Evolutionary conservation across 1,140 invertebrate genomes (phyloP).

Genomic region (Trichonephila clavata): DNA sequence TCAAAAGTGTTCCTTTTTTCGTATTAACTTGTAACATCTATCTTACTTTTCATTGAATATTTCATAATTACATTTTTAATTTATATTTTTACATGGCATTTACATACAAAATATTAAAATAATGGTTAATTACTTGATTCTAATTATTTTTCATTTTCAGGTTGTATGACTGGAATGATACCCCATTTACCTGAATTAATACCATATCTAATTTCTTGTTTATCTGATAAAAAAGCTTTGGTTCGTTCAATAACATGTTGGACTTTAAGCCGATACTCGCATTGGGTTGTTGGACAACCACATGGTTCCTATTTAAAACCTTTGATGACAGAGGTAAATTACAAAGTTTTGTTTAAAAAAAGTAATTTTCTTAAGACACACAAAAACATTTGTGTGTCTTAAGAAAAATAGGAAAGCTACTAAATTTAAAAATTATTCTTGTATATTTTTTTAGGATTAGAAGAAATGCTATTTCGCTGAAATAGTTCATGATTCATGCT

Average conservation of each 20-base stretch:
- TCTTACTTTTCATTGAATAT: background rate
- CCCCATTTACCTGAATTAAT: slow-evolving; percentile 97
- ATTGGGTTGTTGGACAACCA: slow-evolving; percentile 97
- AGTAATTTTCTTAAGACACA: too few relatives aligned
- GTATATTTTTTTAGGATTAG: too few relatives aligned
- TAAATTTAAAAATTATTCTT: too few relatives aligned
- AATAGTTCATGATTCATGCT: too few relatives aligned
- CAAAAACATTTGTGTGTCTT: too few relatives aligned
- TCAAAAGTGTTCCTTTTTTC: too few relatives aligned
- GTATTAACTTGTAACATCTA: too few relatives aligned
- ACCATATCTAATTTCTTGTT: slow-evolving; percentile 95
- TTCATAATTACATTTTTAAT: background rate
- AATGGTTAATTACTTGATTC: background rate
- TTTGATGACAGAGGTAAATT: slow-evolving; percentile 93
- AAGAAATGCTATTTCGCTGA: too few relatives aligned
- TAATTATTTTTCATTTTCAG: slow-evolving; percentile 79
- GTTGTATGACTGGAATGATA: slow-evolving; percentile 98
- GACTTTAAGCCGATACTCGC: slow-evolving; percentile 98
- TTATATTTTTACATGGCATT: too few relatives aligned
- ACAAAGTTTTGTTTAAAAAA: too few relatives aligned
- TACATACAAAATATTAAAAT: too few relatives aligned
- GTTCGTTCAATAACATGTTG: slow-evolving; percentile 99
- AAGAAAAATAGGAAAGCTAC: too few relatives aligned
- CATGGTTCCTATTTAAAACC: slow-evolving; percentile 96
- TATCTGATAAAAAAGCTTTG: slow-evolving; percentile 96